Base-by-base conservation (phyloP, 1,140 invertebrate species). In the Coboldia fuscipes region DNA sequence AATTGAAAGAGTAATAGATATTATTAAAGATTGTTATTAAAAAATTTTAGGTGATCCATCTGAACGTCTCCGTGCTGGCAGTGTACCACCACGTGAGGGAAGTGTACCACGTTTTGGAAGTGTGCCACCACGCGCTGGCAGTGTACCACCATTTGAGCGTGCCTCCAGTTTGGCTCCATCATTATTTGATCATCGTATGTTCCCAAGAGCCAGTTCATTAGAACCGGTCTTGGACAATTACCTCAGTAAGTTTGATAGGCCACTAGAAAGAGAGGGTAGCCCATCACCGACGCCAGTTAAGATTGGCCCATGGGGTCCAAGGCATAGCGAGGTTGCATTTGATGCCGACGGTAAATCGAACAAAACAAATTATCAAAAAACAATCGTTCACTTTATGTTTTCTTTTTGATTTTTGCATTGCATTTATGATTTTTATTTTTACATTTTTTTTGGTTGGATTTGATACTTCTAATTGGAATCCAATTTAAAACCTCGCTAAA, bases 331-430 rank as follows among this genome's bases (percentile, higher is more conserved):
- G 57, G 61, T 72, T 43, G 70, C 68, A 41, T 75, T 62, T 56
- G 72, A 74, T 57, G 64, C 67, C 57, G 68, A 72, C 54, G 68
- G 68, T 71, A 68, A 63, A 63, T 54, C 50, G n/a, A 51, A 47
- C 44, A 12, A 12, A 9, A 24, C 23, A 9, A 9, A n/a, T 24
- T n/a, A 24, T 24, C n/a, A 9, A n/a, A 24, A 8, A 24, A 24
- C n/a, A 24, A 8, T 9, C n/a, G n/a, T 24, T 24, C 23, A 24
- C n/a, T n/a, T n/a, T n/a, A n/a, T n/a, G n/a, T n/a, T n/a, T n/a
- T n/a, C n/a, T n/a, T n/a, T n/a, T n/a, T n/a, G n/a, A n/a, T 16
- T 30, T 30, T 30, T 30, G 16, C 4, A 16, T n/a, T n/a, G n/a
- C n/a, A 5, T 15, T 14, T 30, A 4, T 15, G 15, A 14, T 30